Conservation (phyloP, 2,113 vertebrate species). For the Percopsis transmontana region DNA sequence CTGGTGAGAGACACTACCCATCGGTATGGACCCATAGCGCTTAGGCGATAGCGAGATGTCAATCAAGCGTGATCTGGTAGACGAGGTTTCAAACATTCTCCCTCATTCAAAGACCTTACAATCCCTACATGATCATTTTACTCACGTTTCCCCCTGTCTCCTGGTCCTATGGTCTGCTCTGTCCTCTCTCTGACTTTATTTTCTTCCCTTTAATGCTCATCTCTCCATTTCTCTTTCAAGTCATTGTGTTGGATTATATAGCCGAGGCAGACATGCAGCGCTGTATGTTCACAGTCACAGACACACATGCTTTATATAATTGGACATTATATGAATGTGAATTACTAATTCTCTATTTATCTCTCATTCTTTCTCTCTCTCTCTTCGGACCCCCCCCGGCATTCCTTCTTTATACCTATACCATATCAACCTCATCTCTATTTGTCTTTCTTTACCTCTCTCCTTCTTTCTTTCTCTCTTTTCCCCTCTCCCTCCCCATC, state of each 20-base stretch:
- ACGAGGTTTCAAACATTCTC: no score
- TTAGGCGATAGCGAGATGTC: no score
- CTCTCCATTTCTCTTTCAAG: slow-evolving; percentile 13
- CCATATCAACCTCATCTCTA: background rate
- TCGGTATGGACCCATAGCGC: no score
- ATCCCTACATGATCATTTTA: no score
- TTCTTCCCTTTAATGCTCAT: no score
- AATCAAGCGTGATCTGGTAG: no score
- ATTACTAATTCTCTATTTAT: slow-evolving; percentile 28
- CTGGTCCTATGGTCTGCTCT: no score
- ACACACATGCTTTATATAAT: background rate
- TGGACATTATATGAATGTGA: slow-evolving; percentile 58
- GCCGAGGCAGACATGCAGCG: slow-evolving; percentile 24
- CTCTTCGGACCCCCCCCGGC: background rate
- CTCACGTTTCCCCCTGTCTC: no score
- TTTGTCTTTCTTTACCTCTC: background rate
- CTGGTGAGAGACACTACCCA: no score
- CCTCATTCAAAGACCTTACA: no score
- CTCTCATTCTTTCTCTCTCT: background rate
- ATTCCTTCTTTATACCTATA: background rate
- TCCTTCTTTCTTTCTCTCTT: slow-evolving; percentile 18
- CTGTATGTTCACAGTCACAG: no score
- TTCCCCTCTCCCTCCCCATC: slow-evolving; percentile 26
- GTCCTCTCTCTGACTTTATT: no score
- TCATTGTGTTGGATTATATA: slow-evolving; percentile 9